phyloP scores from a whole-genome alignment of 2,113 vertebrate species.

The Porphyrio hochstetteri region DNA sequence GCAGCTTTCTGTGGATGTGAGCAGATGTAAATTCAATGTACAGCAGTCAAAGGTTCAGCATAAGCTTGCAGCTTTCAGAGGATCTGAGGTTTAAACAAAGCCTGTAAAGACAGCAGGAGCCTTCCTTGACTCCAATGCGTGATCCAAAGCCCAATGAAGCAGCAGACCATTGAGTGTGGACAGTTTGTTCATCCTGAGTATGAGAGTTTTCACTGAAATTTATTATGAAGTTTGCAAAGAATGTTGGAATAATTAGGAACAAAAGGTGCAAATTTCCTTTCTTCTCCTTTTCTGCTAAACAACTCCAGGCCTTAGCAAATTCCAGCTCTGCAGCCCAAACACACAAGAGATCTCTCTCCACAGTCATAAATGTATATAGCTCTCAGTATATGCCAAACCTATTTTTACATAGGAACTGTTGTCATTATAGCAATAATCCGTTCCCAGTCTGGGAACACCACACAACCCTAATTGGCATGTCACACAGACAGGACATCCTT shows the following conservation, averaged over 20 bases:
- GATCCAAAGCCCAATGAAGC: not conserved
- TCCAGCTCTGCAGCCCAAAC: not conserved
- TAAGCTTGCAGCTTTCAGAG: not conserved
- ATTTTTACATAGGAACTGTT: not conserved
- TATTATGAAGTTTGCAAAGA: not conserved
- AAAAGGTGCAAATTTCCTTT: not conserved
- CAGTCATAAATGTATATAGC: not conserved
- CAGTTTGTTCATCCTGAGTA: not conserved
- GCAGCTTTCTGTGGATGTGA: conserved; percentile 7
- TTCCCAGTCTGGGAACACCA: not conserved
- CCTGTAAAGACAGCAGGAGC: not conserved
- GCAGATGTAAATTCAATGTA: conserved; percentile 1
- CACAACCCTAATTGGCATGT: not conserved
- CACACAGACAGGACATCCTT: not conserved
- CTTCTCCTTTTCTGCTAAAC: not conserved
- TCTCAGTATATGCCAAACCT: not conserved
- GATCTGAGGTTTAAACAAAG: not conserved
- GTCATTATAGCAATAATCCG: not conserved
- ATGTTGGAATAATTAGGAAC: not conserved
- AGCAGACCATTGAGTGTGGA: not conserved
- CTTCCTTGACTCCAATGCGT: not conserved
- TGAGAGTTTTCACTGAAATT: not conserved
- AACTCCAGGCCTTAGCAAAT: not conserved
- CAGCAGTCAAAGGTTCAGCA: not conserved
- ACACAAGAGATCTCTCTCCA: not conserved